Base-by-base conservation (phyloP, 1,140 invertebrate species). In the Lasioglossum albipes region DNA sequence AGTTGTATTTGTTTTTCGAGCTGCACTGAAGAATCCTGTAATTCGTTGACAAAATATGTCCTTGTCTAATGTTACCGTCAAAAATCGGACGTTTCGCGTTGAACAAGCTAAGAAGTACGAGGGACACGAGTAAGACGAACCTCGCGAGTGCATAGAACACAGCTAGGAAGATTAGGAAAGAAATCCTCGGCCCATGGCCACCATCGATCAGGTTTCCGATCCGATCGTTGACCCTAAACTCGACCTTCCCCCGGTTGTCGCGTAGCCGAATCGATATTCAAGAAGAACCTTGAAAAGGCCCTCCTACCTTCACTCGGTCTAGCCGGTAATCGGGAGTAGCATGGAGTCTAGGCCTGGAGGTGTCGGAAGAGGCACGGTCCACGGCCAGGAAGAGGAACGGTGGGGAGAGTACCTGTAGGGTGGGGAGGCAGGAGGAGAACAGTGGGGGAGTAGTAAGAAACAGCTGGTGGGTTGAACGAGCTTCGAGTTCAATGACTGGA, bases 401-500 rank as follows among this genome's bases (percentile, higher is more conserved):
- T 65, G 75, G 65, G 76, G 81, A 69, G 64, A 7, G 5, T 72
- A 59, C 45, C 45, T 57, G 57, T 9, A 22, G 49, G 71, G 73
- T 0, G 57, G 59, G 77, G 69, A 22, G 59, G 57, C 45, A 72
- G 16, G 74, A 52, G 76, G 82, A 70, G 77, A 77, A 78, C 75
- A 64, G 75, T 45, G 81, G 77, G 69, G 73, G 73, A 75, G 82
- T 78, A 80, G 71, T 89, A 91, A 91, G 90, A 92, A 93, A 93
- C 92, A 93, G 92, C 92, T 92, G 92, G 91, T 92, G 84, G 88
- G 91, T 91, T 90, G 90, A 90, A 87, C 87, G 89, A 90, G 88
- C 88, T 81, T 59, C 69, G 90, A 92, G 92, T 93, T 93, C 92
- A 93, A 93, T 92, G 92, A 93, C 92, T 92, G 90, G 87, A 86